A percentile compares a stretch with the other conserved stretches of the same genome.
phyloP scores from a whole-genome alignment of 2,797 vertebrate genomes.

The Aplochiton taeniatus region DNA sequence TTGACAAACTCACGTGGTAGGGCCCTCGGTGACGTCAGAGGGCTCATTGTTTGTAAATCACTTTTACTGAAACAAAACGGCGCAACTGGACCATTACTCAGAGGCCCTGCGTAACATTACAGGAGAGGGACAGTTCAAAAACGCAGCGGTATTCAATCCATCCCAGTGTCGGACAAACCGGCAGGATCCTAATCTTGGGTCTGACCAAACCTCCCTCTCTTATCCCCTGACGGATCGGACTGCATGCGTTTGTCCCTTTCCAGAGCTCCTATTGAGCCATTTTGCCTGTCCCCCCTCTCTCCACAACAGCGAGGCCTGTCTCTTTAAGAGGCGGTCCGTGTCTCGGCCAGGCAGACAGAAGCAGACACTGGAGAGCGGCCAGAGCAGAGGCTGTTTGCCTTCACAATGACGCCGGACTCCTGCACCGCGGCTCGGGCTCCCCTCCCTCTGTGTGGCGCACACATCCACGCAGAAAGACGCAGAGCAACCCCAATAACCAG shows the following conservation, averaged over 20 bases:
- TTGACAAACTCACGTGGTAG: too few relatives aligned
- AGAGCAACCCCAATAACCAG: conserved; percentile 2
- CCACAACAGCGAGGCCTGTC: conserved; percentile 48
- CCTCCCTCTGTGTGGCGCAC: conserved; percentile 39
- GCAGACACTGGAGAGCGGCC: conserved; percentile 46
- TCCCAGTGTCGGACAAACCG: too few relatives aligned
- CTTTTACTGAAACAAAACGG: conserved; percentile 75
- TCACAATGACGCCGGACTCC: conserved; percentile 78
- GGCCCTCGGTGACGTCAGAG: too few relatives aligned
- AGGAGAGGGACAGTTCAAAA: conserved; percentile 32
- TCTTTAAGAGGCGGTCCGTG: conserved; percentile 82
- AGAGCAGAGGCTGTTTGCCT: conserved; percentile 72
- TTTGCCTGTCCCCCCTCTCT: conserved; percentile 43
- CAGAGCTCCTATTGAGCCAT: conserved; percentile 51
- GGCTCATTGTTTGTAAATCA: conserved; percentile 63
- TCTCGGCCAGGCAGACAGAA: conserved; percentile 72
- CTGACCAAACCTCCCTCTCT: conserved; percentile 9
- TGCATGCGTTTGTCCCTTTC: neutral
- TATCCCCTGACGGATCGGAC: neutral
- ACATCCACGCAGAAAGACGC: conserved; percentile 27
- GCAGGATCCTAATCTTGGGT: conserved; percentile 29
- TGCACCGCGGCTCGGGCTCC: conserved; percentile 65
- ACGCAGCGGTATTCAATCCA: neutral
- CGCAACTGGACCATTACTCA: conserved; percentile 49
- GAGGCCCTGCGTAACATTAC: conserved; percentile 53